Base-by-base conservation (phyloP, 2,797 vertebrate genomes). In the Tapera naevia region DNA sequence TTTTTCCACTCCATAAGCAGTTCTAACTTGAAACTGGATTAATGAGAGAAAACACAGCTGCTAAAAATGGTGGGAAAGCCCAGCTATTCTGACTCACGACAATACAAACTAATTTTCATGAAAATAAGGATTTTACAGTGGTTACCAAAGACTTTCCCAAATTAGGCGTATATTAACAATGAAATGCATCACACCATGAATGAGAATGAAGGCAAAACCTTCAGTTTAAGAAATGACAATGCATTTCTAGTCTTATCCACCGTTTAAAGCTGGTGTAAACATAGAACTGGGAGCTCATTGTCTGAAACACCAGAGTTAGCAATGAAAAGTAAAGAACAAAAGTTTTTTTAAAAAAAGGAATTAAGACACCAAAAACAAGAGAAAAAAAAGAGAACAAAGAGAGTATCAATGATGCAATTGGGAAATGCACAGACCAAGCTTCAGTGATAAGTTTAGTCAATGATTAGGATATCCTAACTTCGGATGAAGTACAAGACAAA, bases 1-100 rank as follows among this genome's bases (percentile, higher is more conserved):
- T 70, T 91, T 89, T 93, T 93, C 93, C 85, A 94, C 82, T 91
- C 80, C 80, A 91, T 37, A 88, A 70, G 90, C 85, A 96, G 91
- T 93, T 96, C 94, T 41, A 94, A 88, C 95, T 95, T 94, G 86
- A 95, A 95, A 91, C 33, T 93, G 89, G 94, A 95, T 88, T 96
- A 95, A 95, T 89, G 85, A 95, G 88, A 95, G 72, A 93, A 88
- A 94, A 89, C 81, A 83, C 92, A 93, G 94, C 91, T 96, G 93
- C 89, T 91, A 96, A 95, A 95, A 92, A 91, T 61, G 93, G 86
- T 91, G 89, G 93, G 93, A 92, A 96, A 93, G 54, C 93, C 91
- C 91, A 88, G 81, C 35, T 78, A 70, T 43, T 91, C 83, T 96
- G 94, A 96, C 57, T 97, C 86, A 89, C 0, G 46, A 84, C 94